Conservation (phyloP, 2,113 vertebrate genomes). For the Gallinago paraguaiae region DNA sequence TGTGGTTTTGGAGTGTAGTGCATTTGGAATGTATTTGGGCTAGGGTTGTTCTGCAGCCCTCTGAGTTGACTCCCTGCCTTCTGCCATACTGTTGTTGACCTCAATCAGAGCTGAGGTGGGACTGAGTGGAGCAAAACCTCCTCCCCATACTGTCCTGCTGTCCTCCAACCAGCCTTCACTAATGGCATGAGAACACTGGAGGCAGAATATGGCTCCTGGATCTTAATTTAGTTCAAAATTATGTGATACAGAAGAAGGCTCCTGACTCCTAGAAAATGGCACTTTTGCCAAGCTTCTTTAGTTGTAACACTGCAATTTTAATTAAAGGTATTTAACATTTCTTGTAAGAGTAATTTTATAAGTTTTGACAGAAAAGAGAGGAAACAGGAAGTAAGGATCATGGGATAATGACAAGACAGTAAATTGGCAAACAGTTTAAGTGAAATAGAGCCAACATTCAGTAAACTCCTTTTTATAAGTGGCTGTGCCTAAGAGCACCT, state of each 20-base stretch:
- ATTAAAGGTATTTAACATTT: background rate
- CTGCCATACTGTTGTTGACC: background rate
- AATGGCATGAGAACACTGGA: background rate
- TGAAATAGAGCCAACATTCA: background rate
- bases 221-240: background rate
- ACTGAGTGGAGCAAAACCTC: background rate
- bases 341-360: background rate
- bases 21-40: background rate
- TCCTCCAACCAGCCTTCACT: background rate
- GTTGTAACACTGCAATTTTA: background rate
- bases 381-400: background rate
- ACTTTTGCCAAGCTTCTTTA: background rate
- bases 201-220: background rate
- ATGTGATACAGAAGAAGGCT: background rate
- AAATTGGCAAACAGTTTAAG: background rate
- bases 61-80: background rate
- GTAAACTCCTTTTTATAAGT: background rate
- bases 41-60: background rate
- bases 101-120: background rate
- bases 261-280: background rate
- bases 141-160: background rate
- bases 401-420: background rate
- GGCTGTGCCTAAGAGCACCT: background rate
- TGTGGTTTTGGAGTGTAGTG: background rate
- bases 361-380: background rate